Evolutionary conservation across 2,113 vertebrate genomes (phyloP), one percentile per base, ranked within the genome.

Genomic region (Aythya baeri): DNA sequence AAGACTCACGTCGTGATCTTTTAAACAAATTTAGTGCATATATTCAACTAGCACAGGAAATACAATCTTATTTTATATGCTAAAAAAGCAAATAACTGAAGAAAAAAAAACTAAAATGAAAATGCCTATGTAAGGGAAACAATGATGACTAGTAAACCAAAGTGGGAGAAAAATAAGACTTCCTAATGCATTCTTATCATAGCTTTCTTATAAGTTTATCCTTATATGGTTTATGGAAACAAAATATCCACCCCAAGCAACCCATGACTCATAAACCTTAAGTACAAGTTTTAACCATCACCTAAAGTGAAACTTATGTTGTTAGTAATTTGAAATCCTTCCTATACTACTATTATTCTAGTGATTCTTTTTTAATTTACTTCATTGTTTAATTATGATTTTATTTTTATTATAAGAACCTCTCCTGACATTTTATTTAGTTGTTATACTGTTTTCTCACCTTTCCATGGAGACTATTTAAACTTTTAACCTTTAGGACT

Each of bases 191-290:
- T 96, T 97, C 94, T 88, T 61, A 34, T 9, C 82, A 94, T 93
- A 85, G 34, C 59, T 96, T 95, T 80, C 78, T 83, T 94, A 94
- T 83, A 96, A 84, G 66, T 65, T 82, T 80, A n/a, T 50, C 88
- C 83, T 95, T 93, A 86, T 96, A 86, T 91, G 93, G 88, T 38
- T 81, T 74, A 76, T 21, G 86, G 86, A 94, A 95, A 91, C 68
- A 94, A 89, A 89, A 81, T 27, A 97, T 1, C 50, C 34, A 70
- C 54, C 41, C 75, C 79, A 61, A 93, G 54, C 20, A 95, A 82
- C 76, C 29, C 25, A 43, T 81, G 91, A 94, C 74, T 88, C 88
- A 87, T 23, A 85, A 55, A 95, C 46, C 72, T 81, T 54, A 49
- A 91, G 88, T 44, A 81, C 49, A 52, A 88, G 49, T 68, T 94